Evolutionary conservation across 2,797 vertebrate species (phyloP).

Genomic region (Dipus sagitta): DNA sequence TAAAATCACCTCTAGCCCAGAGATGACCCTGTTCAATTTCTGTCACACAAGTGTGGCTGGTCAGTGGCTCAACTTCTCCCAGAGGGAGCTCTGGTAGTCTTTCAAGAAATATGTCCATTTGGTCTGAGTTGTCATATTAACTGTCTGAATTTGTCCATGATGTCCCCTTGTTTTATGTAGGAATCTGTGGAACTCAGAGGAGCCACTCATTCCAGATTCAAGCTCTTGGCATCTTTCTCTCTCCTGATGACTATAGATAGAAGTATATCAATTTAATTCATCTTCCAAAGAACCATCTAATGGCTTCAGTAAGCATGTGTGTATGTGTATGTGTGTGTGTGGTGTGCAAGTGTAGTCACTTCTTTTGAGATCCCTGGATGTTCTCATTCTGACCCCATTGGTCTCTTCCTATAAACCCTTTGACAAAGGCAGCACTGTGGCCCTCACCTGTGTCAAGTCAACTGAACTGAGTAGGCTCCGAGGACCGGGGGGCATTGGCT

Average conservation of each 20-base stretch:
- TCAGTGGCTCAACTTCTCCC: background rate
- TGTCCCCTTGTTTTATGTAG: too few relatives aligned
- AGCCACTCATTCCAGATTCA: accelerated
- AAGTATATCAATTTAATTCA: background rate
- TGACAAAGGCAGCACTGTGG: background rate
- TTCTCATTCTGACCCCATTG: background rate
- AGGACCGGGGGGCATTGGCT: too few relatives aligned
- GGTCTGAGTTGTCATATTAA: background rate
- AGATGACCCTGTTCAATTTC: background rate
- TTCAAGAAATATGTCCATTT: background rate
- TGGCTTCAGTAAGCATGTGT: background rate
- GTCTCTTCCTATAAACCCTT: background rate
- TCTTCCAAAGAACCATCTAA: background rate
- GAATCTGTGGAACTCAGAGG: background rate
- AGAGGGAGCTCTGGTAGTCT: background rate
- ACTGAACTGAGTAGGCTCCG: too few relatives aligned
- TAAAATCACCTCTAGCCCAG: background rate
- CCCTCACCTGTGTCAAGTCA: too few relatives aligned
- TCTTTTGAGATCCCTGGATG: background rate
- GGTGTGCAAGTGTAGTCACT: too few relatives aligned
- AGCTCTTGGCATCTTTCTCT: background rate
- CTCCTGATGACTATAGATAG: accelerated
- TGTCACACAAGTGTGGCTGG: too few relatives aligned
- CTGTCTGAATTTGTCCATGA: accelerated
- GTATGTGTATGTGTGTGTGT: too few relatives aligned